Percentiles rank a stretch among this genome's conserved stretches.
These are phyloP conservation scores for Acrobasis consociella DNA, from an alignment of 2,888 invertebrate species.

Conservation along the genomic window DNA sequence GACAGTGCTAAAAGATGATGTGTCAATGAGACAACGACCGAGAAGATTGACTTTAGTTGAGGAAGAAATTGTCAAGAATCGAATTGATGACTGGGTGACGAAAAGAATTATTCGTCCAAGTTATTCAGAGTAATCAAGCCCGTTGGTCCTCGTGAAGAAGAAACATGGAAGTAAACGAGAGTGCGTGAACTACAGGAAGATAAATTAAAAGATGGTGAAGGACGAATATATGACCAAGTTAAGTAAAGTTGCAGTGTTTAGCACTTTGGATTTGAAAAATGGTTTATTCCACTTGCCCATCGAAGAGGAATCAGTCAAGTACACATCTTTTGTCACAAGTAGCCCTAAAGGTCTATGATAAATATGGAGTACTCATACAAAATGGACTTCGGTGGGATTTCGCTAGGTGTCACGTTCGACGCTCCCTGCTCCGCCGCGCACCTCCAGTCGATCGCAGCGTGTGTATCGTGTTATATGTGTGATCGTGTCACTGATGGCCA, in stretches of 20 bases:
- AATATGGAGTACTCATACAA: too few relatives aligned
- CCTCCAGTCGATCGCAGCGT: too few relatives aligned
- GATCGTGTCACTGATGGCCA: too few relatives aligned
- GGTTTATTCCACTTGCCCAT: slow-evolving; percentile 52
- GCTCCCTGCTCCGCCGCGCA: too few relatives aligned
- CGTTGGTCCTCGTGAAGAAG: slow-evolving; percentile 33
- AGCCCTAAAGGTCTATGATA: slow-evolving; percentile 42
- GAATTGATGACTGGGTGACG: slow-evolving; percentile 30
- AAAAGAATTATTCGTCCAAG: slow-evolving; percentile 30
- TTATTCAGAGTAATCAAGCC: slow-evolving; percentile 34
- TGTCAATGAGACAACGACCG: slow-evolving; percentile 34
- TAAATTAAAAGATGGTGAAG: slow-evolving; percentile 51
- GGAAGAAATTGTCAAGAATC: slow-evolving; percentile 26
- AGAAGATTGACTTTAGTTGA: slow-evolving; percentile 27
- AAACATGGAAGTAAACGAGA: slow-evolving; percentile 32
- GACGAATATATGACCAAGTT: slow-evolving; percentile 55
- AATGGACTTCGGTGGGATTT: too few relatives aligned
- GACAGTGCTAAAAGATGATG: slow-evolving; percentile 35
- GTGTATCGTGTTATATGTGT: too few relatives aligned
- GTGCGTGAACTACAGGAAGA: slow-evolving; percentile 54
- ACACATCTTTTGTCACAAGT: slow-evolving; percentile 52
- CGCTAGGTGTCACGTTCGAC: too few relatives aligned
- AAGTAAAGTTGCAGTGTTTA: slow-evolving; percentile 33
- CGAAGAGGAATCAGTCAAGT: slow-evolving; percentile 40
- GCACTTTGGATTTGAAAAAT: slow-evolving; percentile 45